These are phyloP conservation scores for Nephrotoma appendiculata DNA, from an alignment of 2,888 invertebrate species.

Conservation along the genomic window DNA sequence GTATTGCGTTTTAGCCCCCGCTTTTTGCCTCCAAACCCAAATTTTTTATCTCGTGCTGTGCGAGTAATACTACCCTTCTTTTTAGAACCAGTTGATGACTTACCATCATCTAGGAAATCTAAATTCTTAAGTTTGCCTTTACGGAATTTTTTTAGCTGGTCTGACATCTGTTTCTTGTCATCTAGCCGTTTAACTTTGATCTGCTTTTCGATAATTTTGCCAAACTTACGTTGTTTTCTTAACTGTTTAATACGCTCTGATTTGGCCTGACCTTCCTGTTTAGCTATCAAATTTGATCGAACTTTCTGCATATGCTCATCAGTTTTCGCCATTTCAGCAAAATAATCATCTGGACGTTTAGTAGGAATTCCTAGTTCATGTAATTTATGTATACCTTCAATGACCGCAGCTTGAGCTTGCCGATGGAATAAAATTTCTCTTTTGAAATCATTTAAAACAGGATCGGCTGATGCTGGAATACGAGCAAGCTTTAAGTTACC, in stretches of 20 bases:
- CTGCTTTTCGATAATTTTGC: slow-evolving; percentile 78
- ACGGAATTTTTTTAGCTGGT: slow-evolving; percentile 84
- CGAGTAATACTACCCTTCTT: slow-evolving; percentile 35
- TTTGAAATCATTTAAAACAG: slow-evolving; percentile 80
- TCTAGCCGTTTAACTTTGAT: slow-evolving; percentile 69
- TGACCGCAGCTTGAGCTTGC: slow-evolving; percentile 74
- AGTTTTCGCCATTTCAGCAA: slow-evolving; percentile 97
- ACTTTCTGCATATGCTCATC: slow-evolving; percentile 97
- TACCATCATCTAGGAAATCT: slow-evolving; percentile 61
- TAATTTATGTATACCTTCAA: slow-evolving; percentile 64
- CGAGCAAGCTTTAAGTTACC: slow-evolving; percentile 55
- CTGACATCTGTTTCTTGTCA: slow-evolving; percentile 82
- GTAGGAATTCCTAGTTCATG: slow-evolving; percentile 63
- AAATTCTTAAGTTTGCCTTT: slow-evolving; percentile 69
- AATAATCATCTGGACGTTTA: slow-evolving; percentile 86
- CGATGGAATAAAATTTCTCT: slow-evolving; percentile 77
- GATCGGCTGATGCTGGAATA: slow-evolving; percentile 53
- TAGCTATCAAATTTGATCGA: slow-evolving; percentile 63
- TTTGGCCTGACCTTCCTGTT: slow-evolving; percentile 70
- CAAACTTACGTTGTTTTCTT: slow-evolving; percentile 81
- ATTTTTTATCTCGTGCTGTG: slow-evolving; percentile 66
- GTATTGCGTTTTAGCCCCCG: slow-evolving; percentile 79
- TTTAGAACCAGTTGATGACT: slow-evolving; percentile 22
- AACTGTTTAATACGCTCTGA: slow-evolving; percentile 84
- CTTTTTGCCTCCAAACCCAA: slow-evolving; percentile 93